Evolutionary conservation across 2,888 invertebrate species (phyloP).

Genomic region (Eulithis prunata): DNA sequence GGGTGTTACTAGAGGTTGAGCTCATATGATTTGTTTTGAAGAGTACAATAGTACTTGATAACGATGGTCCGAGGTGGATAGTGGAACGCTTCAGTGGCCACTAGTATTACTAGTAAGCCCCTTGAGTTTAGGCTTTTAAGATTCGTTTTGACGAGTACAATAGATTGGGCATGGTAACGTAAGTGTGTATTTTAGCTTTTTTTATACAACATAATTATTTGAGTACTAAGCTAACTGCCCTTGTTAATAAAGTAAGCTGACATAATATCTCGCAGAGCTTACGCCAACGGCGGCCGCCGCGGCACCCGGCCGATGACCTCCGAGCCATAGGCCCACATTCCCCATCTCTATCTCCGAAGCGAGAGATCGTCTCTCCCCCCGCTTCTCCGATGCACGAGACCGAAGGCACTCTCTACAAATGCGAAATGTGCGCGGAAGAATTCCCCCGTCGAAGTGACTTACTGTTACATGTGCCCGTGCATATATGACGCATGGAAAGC

Average conservation of each 20-base stretch:
- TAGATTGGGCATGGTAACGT: too few relatives aligned
- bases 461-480: conserved; percentile 90
- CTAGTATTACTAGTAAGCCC: too few relatives aligned
- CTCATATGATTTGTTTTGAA: too few relatives aligned
- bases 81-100: too few relatives aligned
- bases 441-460: conserved; percentile 90
- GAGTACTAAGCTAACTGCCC: neutral
- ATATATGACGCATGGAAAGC: conserved; percentile 85
- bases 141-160: too few relatives aligned
- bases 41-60: too few relatives aligned
- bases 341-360: conserved; percentile 39
- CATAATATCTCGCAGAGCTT: conserved; percentile 13
- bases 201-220: too few relatives aligned
- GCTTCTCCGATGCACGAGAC: conserved; percentile 40
- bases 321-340: conserved; percentile 62
- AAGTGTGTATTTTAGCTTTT: too few relatives aligned
- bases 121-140: too few relatives aligned
- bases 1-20: too few relatives aligned
- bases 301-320: conserved; percentile 73
- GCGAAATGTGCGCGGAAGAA: conserved; percentile 92
- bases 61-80: too few relatives aligned
- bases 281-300: conserved; percentile 65
- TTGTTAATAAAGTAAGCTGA: neutral
- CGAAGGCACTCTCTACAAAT: conserved; percentile 87
- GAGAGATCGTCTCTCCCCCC: conserved; percentile 35